Base-by-base conservation (phyloP, 2,113 vertebrate species). In the Pseudopodoces humilis region DNA sequence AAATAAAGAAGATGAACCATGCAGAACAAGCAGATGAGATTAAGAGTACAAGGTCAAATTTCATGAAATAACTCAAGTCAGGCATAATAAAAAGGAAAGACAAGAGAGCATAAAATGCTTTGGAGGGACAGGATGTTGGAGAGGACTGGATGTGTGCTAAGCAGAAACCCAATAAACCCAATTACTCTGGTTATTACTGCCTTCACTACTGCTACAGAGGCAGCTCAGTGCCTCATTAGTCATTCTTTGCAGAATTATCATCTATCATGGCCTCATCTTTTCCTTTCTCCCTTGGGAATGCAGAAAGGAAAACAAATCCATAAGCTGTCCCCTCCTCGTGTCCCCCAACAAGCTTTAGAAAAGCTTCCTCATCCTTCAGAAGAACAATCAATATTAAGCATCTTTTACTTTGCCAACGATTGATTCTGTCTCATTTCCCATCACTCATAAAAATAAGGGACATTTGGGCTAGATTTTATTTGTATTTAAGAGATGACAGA, bases 11-110 rank as follows among this genome's bases (percentile, higher is more conserved):
- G 93, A 93, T 82, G 69, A 95, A 94, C 67, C 90, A 67, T 84
- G 96, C 88, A 89, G 88, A 95, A 81, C 81, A 92, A 83, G 71
- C 85, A 95, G 79, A 90, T 86, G 67, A 87, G 86, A 94, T 97
- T 88, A 97, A 80, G 86, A 96, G 87, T 79, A 59, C 91, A 97
- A 97, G 95, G 96, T 97, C 97, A 96, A 92, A 96, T 94, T 68
- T 88, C 58, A 60, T 37, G 37, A 90, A 96, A 88, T 95, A 94
- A 81, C 71, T 95, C 67, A 76, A 92, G 84, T 92, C 89, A 69
- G 64, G 65, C 72, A 43, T 68, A 83, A 78, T 86, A 86, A 94
- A 90, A 88, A 70, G 65, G 37, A 39, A 90, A 81, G 92, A 70
- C 64, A 47, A 39, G 17, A 37, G 63, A 88, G 31, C 80, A 93